phyloP scores from a whole-genome alignment of 1,140 invertebrate species.

The Vanessa atalanta region DNA sequence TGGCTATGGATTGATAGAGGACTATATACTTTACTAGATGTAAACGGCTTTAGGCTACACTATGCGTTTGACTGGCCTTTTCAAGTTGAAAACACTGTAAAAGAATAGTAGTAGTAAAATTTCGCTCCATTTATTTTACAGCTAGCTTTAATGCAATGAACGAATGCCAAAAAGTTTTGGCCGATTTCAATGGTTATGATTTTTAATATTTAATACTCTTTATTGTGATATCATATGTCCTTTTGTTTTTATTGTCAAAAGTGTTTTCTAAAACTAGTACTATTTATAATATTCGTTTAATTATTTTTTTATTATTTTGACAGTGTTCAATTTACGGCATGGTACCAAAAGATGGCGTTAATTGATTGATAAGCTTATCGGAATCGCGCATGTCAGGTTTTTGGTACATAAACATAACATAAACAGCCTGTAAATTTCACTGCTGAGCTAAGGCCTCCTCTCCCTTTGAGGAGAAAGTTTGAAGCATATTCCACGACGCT shows the following conservation, averaged over 20 bases:
- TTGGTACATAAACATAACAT: too few species aligned
- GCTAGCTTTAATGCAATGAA: background rate
- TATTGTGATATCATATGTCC: background rate
- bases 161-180: slow-evolving; percentile 3
- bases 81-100: slow-evolving; percentile 1
- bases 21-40: background rate
- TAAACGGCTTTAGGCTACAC: background rate
- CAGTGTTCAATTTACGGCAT: too few species aligned
- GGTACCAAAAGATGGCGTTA: too few species aligned
- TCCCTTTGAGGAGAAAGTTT: too few species aligned
- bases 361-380: too few species aligned
- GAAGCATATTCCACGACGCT: too few species aligned
- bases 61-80: background rate
- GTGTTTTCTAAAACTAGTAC: background rate
- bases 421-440: too few species aligned
- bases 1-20: too few species aligned
- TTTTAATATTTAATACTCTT: slow-evolving; percentile 1
- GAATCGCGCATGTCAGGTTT: too few species aligned
- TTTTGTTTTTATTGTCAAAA: background rate
- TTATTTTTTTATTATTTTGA: too few species aligned
- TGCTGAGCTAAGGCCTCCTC: too few species aligned
- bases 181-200: background rate
- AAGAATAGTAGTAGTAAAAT: background rate
- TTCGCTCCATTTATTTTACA: background rate
- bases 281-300: background rate